Conservation (phyloP, 1,140 invertebrate species). For the Dryas iulia region DNA sequence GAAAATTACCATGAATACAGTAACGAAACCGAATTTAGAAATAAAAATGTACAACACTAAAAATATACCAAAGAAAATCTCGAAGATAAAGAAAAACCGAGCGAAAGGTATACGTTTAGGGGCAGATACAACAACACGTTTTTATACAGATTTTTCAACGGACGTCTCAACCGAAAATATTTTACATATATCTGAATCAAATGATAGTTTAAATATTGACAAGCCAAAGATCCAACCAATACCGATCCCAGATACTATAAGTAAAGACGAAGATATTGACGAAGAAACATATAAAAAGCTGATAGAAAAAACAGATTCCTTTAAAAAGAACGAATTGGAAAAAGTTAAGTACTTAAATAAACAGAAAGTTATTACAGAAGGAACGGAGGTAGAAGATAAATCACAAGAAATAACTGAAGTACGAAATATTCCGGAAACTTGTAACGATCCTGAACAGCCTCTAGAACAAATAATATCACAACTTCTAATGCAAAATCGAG, state of each 20-base stretch:
- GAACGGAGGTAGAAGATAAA: constrained; percentile 60
- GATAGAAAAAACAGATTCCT: constrained; percentile 79
- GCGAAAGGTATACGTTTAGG: constrained; percentile 71
- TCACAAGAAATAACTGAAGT: constrained; percentile 36
- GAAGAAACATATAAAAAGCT: constrained; percentile 76
- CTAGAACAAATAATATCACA: constrained; percentile 91
- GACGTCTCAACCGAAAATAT: constrained; percentile 81
- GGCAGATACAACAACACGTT: constrained; percentile 81
- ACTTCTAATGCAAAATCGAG: constrained; percentile 90
- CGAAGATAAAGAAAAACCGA: constrained; percentile 84
- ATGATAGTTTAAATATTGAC: constrained; percentile 80
- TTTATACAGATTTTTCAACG: constrained; percentile 84
- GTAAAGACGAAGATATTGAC: constrained; percentile 72
- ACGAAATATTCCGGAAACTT: constrained; percentile 57
- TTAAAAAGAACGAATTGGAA: constrained; percentile 79
- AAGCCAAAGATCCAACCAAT: constrained; percentile 47
- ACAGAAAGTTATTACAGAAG: constrained; percentile 73
- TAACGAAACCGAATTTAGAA: constrained; percentile 66
- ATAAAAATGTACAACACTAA: constrained; percentile 84
- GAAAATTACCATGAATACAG: constrained; percentile 23
- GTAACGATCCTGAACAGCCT: constrained; percentile 79
- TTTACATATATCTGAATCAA: constrained; percentile 83
- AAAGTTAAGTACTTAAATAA: constrained; percentile 75
- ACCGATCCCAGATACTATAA: constrained; percentile 48
- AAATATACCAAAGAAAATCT: constrained; percentile 84